These are phyloP conservation scores for Callipepla californica DNA, from an alignment of 2,113 vertebrate species.

Conservation along the genomic window DNA sequence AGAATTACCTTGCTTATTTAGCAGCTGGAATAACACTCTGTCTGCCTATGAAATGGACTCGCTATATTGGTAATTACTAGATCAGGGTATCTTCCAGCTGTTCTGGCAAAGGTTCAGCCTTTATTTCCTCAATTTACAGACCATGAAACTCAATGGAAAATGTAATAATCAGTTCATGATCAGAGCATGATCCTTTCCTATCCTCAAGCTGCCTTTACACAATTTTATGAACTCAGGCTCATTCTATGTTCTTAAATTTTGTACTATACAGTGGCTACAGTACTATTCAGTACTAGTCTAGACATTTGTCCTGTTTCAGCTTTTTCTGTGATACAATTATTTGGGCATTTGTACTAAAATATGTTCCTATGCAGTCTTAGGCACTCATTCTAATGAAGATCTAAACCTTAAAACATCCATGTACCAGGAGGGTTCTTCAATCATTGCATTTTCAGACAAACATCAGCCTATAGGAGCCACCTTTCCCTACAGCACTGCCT, in stretches of 20 bases:
- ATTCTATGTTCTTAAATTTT: neutral
- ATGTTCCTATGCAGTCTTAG: rapidly evolving
- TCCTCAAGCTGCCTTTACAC: neutral
- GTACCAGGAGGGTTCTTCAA: rapidly evolving
- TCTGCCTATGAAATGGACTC: neutral
- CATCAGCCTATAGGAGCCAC: neutral
- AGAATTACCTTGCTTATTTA: constrained; percentile 15
- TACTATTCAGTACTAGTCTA: neutral
- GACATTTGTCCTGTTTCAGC: neutral
- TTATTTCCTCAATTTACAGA: constrained; percentile 1
- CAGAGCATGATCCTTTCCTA: neutral
- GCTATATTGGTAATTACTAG: neutral
- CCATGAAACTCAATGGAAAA: constrained; percentile 3
- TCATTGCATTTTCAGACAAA: neutral
- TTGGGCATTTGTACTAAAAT: neutral
- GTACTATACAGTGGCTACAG: neutral
- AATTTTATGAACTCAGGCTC: neutral
- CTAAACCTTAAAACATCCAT: neutral
- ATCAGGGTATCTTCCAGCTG: neutral
- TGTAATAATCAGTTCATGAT: neutral
- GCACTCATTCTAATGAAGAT: neutral
- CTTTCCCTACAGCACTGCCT: neutral
- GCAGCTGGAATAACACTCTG: neutral
- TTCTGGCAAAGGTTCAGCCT: neutral
- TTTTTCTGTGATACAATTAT: neutral